Conservation (phyloP, 2,797 vertebrate species). For the Dromococcyx pavoninus region DNA sequence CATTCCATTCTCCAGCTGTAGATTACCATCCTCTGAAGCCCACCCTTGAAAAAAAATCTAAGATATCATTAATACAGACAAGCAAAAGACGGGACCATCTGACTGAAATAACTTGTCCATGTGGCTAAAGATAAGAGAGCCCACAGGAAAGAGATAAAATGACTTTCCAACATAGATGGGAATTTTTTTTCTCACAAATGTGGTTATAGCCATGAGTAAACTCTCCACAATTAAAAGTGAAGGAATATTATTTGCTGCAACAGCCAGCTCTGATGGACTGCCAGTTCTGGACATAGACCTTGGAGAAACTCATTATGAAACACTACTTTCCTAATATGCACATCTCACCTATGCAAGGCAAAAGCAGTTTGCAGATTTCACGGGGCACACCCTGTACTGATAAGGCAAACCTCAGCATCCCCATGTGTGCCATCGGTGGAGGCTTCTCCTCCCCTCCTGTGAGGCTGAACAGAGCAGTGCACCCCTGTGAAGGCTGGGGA, state of each 20-base stretch:
- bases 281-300: background rate
- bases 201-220: background rate
- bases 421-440: background rate
- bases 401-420: background rate
- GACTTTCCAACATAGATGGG: rapidly evolving
- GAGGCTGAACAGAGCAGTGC: background rate
- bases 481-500: background rate
- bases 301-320: background rate
- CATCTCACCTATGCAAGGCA: rapidly evolving
- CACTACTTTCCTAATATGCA: background rate
- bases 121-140: background rate
- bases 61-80: rapidly evolving
- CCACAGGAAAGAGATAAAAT: background rate
- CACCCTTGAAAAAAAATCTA: background rate
- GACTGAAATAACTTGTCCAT: background rate
- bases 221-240: background rate
- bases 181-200: background rate
- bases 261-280: background rate
- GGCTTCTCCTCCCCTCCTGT: background rate
- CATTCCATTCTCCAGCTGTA: background rate
- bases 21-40: background rate
- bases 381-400: background rate
- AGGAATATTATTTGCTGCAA: background rate
- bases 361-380: background rate
- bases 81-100: background rate